Percentiles rank a stretch among this genome's conserved stretches.
Conservation (phyloP, 2,888 invertebrate genomes). For the Dorcus parallelipipedus region DNA sequence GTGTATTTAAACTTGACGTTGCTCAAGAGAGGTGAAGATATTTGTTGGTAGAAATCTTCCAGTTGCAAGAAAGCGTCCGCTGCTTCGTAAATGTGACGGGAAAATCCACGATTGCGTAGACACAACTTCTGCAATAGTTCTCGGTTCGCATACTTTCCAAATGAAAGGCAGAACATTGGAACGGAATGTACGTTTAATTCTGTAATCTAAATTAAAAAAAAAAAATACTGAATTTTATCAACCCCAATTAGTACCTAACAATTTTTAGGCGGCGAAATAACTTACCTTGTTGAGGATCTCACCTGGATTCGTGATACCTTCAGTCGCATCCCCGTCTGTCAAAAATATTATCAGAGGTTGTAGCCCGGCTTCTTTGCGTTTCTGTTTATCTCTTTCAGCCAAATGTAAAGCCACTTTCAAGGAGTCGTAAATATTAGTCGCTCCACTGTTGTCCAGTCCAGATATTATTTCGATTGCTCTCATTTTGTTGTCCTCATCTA, state of each 20-base stretch:
- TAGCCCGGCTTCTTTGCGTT: constrained; percentile 35
- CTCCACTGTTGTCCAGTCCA: constrained; percentile 55
- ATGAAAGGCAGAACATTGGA: constrained; percentile 65
- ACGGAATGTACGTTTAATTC: constrained; percentile 42
- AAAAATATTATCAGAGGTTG: constrained; percentile 65
- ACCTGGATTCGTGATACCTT: constrained; percentile 54
- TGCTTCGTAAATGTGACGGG: constrained; percentile 70
- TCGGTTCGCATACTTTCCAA: constrained; percentile 67
- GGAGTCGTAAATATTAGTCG: constrained; percentile 68
- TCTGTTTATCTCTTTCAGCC: constrained; percentile 29
- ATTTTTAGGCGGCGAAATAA: too few species aligned
- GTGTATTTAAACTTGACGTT: constrained; percentile 65
- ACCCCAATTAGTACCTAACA: too few species aligned
- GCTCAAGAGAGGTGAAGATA: constrained; percentile 65
- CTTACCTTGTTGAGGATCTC: constrained; percentile 48
- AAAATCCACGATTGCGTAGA: constrained; percentile 63
- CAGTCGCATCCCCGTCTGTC: constrained; percentile 65
- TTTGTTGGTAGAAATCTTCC: constrained; percentile 63
- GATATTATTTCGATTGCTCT: constrained; percentile 59
- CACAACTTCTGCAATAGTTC: constrained; percentile 64
- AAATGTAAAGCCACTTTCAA: constrained; percentile 52
- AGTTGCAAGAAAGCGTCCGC: constrained; percentile 66
- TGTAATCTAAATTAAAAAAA: constrained; percentile 12
- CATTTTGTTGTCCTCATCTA: constrained; percentile 54
- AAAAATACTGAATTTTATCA: too few species aligned